Evolutionary conservation across 1,140 invertebrate genomes (phyloP).

Genomic region (Sinella curviseta): DNA sequence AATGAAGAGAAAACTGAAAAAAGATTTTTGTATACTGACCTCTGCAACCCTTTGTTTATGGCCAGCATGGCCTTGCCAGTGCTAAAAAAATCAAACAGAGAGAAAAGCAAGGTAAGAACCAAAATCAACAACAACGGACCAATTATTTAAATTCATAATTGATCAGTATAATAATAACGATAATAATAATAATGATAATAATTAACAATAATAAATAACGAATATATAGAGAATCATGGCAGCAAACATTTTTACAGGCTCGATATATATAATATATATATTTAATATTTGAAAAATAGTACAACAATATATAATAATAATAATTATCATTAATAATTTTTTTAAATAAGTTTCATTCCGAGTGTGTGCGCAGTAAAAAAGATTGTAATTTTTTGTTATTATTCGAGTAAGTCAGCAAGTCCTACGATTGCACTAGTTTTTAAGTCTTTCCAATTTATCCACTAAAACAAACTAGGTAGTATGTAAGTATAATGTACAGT

Average conservation of each 20-base stretch:
- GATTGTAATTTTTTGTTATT: background rate
- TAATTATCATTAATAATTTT: background rate
- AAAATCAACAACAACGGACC: slow-evolving; percentile 46
- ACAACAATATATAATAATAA: background rate
- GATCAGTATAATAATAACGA: slow-evolving; percentile 11
- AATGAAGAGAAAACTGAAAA: slow-evolving; percentile 38
- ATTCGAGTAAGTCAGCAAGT: too few species aligned
- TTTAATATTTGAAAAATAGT: background rate
- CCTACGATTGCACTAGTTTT: too few species aligned
- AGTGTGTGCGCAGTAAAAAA: background rate
- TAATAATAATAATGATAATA: slow-evolving; percentile 19
- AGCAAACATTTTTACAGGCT: slow-evolving; percentile 23
- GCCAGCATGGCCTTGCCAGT: slow-evolving; percentile 79
- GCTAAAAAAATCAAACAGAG: slow-evolving; percentile 67
- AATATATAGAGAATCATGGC: slow-evolving; percentile 18
- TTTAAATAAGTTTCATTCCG: background rate
- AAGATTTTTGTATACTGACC: slow-evolving; percentile 65
- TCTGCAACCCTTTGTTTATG: slow-evolving; percentile 84
- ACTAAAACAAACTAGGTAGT: too few species aligned
- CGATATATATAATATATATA: background rate
- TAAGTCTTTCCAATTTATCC: too few species aligned
- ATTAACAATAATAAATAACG: background rate
- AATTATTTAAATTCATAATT: slow-evolving; percentile 40
- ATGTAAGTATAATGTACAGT: too few species aligned
- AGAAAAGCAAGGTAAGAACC: slow-evolving; percentile 56